Evolutionary conservation across 2,797 vertebrate genomes (phyloP).

Genomic region (Menidia menidia): DNA sequence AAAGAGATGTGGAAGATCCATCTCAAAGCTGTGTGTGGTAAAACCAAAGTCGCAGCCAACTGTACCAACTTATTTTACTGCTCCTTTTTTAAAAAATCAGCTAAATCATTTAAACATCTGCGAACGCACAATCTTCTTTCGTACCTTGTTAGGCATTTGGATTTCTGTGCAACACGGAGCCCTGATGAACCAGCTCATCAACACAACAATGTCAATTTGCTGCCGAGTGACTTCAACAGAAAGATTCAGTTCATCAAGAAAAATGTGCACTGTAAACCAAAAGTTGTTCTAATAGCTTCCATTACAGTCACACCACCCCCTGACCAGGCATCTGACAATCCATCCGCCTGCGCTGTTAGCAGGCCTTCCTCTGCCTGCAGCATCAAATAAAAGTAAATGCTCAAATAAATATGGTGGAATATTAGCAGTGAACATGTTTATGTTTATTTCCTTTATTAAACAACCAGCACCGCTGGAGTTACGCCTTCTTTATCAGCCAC

Average conservation of each 20-base stretch:
- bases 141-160: slow-evolving; percentile 31
- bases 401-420: slow-evolving; percentile 51
- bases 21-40: too few relatives aligned
- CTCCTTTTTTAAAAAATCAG: neutral
- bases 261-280: slow-evolving; percentile 15
- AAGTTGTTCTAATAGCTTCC: slow-evolving; percentile 40
- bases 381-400: slow-evolving; percentile 12
- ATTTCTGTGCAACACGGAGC: slow-evolving; percentile 18
- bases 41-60: too few relatives aligned
- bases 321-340: neutral
- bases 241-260: neutral
- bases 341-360: slow-evolving; percentile 8
- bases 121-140: neutral
- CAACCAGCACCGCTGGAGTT: slow-evolving; percentile 38
- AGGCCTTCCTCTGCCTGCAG: slow-evolving; percentile 5
- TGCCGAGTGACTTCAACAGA: slow-evolving; percentile 1
- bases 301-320: slow-evolving; percentile 1
- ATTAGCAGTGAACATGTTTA: slow-evolving; percentile 30
- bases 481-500: slow-evolving; percentile 33
- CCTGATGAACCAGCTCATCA: slow-evolving; percentile 3
- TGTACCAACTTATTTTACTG: neutral
- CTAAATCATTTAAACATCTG: neutral
- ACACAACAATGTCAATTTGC: slow-evolving; percentile 5
- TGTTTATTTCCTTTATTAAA: slow-evolving; percentile 40
- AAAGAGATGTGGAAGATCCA: too few relatives aligned